Evolutionary conservation across 1,140 invertebrate genomes (phyloP), one percentile per base, ranked within the genome.

Genomic region (Stegodyphus mimosarum): DNA sequence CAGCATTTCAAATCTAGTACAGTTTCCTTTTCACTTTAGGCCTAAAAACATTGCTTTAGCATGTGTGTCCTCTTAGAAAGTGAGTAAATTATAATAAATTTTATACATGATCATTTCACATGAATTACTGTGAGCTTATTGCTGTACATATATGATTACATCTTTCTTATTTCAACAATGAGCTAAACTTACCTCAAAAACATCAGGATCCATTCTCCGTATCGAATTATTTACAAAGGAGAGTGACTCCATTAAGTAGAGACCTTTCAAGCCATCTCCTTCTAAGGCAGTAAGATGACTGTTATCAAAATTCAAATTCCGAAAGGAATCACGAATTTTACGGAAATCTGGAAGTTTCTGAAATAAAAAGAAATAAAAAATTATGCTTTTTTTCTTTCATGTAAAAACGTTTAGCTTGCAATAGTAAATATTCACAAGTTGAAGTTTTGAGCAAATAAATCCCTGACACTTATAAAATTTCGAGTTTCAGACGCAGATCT

Each of bases 221-320:
- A 81, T 81, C n/a, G 78, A 81, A 51, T 81, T 81, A 50, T 81
- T 81, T 67, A 81, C 67, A 52, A 81, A 72, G 0, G 78, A 81
- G 0, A 81, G 6, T 3, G 67, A 72, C 18, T 71, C 70, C 1
- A 81, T 13, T 0, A 73, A 17, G 0, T 13, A 10, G 2, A 81
- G 48, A n/a, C 52, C 49, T 51, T 60, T 60, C 13, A 81, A 69
- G 0, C 13, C 33, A 6, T 48, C 10, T 17, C 78, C 78, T 1
- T 71, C 18, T 5, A 81, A 15, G 1, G 69, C 11, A 3, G 55
- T 72, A 7, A 81, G 69, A 7, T 10, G 53, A 48, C 78, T 72
- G 70, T 81, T 81, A 17, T 81, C 78, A 11, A 81, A n/a, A 49
- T 72, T 15, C 2, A 81, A 2, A 33, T 72, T 63, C 4, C 55